Conservation (phyloP, 1,140 invertebrate genomes). For the Camponotus vicinus region DNA sequence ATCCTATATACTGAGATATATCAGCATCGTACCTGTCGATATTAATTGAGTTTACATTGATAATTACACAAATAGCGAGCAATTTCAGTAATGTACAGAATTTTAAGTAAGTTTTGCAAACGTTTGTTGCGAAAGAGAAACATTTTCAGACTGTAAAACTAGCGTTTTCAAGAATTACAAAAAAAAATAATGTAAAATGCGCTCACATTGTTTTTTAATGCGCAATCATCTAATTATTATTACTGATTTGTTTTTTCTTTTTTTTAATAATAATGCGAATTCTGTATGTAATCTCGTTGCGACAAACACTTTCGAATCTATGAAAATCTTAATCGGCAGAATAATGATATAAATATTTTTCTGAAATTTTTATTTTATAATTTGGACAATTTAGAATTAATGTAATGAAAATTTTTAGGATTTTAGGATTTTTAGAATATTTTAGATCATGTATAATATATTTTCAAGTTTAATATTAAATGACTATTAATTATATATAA, state of each 20-base stretch:
- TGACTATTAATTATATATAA: neutral
- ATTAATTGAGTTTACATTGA: constrained; percentile 45
- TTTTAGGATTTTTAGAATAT: neutral
- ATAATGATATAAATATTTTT: constrained; percentile 2
- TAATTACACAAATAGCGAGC: constrained; percentile 38
- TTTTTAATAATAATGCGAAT: neutral
- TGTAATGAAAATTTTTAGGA: neutral
- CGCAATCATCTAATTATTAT: constrained; percentile 22
- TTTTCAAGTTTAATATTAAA: neutral
- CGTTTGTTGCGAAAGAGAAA: neutral
- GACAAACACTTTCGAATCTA: constrained; percentile 31
- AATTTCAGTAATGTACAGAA: constrained; percentile 56
- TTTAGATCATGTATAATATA: neutral
- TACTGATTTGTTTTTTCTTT: neutral
- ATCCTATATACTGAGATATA: constrained; percentile 51
- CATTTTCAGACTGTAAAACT: constrained; percentile 37
- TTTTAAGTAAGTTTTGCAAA: constrained; percentile 44
- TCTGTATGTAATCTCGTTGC: constrained; percentile 14
- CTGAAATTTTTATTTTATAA: constrained; percentile 6
- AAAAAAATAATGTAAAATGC: constrained; percentile 25
- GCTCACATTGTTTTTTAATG: constrained; percentile 7
- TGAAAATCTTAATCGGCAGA: neutral
- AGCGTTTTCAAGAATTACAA: constrained; percentile 20
- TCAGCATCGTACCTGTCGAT: constrained; percentile 61
- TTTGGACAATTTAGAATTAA: constrained; percentile 10